Percentiles rank a stretch among this genome's conserved stretches.
Conservation (phyloP, 2,113 vertebrate genomes). For the Alaudala cheleensis region DNA sequence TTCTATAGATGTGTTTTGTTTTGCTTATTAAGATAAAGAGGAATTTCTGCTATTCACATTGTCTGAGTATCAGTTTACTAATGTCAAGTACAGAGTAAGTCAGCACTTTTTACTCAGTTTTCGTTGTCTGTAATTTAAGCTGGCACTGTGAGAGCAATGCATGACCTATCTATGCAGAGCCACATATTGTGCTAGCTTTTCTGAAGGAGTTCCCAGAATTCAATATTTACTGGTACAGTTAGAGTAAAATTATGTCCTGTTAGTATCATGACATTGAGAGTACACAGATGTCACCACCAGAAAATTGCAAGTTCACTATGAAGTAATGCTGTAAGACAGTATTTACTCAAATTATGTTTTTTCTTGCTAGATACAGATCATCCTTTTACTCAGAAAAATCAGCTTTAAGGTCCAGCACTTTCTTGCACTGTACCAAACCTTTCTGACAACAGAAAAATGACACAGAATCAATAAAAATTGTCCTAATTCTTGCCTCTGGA, state of each 20-base stretch:
- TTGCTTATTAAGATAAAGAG: neutral
- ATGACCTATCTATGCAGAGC: neutral
- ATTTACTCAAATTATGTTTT: neutral
- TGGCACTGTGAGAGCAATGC: neutral
- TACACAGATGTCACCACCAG: neutral
- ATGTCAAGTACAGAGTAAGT: neutral
- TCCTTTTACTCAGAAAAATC: neutral
- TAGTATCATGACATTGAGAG: neutral
- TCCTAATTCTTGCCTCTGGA: neutral
- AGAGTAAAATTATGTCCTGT: neutral
- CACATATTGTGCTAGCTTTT: neutral
- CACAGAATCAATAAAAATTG: neutral
- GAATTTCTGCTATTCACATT: neutral
- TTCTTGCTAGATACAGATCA: neutral
- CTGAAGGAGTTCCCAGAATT: neutral
- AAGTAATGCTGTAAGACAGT: neutral
- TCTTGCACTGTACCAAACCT: neutral
- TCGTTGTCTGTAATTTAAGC: neutral
- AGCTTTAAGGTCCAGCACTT: neutral
- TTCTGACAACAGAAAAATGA: neutral
- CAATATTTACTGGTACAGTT: neutral
- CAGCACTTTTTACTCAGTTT: neutral
- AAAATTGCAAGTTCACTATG: neutral
- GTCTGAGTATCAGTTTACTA: neutral
- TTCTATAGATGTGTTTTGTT: neutral